Evolutionary conservation across 2,113 vertebrate species (phyloP), one percentile per base, ranked within the genome.

Genomic region (Chlorodrepanis virens): DNA sequence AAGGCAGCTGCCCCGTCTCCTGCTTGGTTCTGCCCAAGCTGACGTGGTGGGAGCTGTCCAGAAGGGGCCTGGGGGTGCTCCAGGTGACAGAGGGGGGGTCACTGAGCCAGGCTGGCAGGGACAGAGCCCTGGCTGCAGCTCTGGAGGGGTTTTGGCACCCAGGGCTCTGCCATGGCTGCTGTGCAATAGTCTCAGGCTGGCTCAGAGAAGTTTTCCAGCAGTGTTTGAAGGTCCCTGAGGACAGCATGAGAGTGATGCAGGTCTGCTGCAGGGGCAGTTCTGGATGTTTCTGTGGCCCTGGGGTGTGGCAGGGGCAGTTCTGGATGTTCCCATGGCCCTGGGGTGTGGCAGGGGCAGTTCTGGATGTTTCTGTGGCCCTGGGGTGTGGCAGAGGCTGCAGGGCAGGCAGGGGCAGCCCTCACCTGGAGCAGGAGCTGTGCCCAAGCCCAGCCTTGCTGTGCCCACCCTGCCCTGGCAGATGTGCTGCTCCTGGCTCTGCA

Each of bases 111-210:
- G 53, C 31, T 56, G 70, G 23, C 52, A 56, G 40, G 40, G 71
- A 12, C 70, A 27, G 22, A 22, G 28, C 3, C 50, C 16, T 10
- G 54, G 19, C 57, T 49, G 61, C 37, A 21, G 35, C 19, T 47
- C 16, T 31, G 21, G 31, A 2, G 0, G 7, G 16, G 7, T 5
- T 20, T n/a, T n/a, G 11, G 21, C 7, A 14, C 3, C 29, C 52
- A 18, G 44, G 83, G 35, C 65, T 52, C 11, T 31, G 75, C 52
- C 52, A 19, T 2, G 29, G 29, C 53, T 33, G 19, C 53, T 54
- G 31, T 14, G 54, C 27, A 12, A 6, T 14, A 6, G n/a, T 65
- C 64, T 1, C 0, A 61, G 52, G 45, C 27, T 42, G 42, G 3
- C 0, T 22, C 68, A 17, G 9, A 12, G 50, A 71, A 24, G 11